A percentile compares a stretch with the other conserved stretches of the same genome.
Conservation (phyloP, 2,113 vertebrate species). For the Paramormyrops kingsleyae region DNA sequence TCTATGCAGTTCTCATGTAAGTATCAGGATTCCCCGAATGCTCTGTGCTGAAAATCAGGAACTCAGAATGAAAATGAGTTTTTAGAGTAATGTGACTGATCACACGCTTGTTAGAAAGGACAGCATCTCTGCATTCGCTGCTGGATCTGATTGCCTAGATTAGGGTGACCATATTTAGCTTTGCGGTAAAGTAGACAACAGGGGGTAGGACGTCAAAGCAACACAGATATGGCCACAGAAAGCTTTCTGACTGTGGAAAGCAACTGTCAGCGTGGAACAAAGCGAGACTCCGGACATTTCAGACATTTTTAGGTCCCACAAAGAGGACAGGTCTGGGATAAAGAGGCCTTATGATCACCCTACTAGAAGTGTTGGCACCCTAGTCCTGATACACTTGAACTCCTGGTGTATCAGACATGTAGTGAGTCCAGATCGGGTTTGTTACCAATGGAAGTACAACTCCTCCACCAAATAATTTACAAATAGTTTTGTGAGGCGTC, state of each 20-base stretch:
- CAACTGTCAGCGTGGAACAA: background rate
- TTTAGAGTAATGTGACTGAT: background rate
- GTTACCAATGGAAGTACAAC: background rate
- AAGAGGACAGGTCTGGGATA: background rate
- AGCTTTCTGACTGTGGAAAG: background rate
- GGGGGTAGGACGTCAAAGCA: background rate
- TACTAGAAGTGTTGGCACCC: background rate
- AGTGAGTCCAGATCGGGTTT: background rate
- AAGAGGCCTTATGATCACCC: background rate
- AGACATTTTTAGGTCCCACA: background rate
- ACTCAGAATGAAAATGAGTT: background rate
- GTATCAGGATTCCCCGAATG: background rate
- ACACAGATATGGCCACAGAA: background rate
- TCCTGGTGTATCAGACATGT: background rate
- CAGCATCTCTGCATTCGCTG: background rate
- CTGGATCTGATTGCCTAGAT: background rate
- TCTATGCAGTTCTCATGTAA: background rate
- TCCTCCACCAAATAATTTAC: background rate
- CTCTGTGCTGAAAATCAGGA: background rate
- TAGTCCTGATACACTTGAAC: background rate
- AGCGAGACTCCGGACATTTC: background rate
- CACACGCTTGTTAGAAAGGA: background rate
- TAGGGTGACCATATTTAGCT: background rate
- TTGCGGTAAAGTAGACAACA: background rate
- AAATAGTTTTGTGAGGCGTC: background rate